Evolutionary conservation across 2,888 invertebrate genomes (phyloP).

Genomic region (Drosophila villosipedis): DNA sequence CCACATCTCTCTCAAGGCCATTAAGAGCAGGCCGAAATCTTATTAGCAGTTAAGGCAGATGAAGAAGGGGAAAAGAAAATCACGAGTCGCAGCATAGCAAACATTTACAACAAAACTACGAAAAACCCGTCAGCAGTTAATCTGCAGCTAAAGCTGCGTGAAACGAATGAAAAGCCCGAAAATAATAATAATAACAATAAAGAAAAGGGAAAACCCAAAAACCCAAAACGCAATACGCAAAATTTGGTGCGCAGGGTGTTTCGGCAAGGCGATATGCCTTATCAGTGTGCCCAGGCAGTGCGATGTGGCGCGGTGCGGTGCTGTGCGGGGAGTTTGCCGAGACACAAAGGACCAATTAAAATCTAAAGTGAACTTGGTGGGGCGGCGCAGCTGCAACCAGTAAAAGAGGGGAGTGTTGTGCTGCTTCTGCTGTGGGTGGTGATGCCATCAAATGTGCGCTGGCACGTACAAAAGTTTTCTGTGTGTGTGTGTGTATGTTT

Average conservation of each 20-base stretch:
- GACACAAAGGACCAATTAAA: constrained; percentile 83
- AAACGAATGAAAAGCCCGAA: constrained; percentile 80
- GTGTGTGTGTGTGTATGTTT: constrained; percentile 16
- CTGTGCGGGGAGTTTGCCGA: constrained; percentile 26
- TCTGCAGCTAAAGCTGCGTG: constrained; percentile 78
- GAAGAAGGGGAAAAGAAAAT: constrained; percentile 43
- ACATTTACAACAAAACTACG: constrained; percentile 38
- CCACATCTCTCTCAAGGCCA: constrained; percentile 57
- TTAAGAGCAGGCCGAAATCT: constrained; percentile 73
- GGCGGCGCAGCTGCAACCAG: constrained; percentile 47
- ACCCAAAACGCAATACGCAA: constrained; percentile 16
- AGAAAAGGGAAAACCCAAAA: constrained; percentile 38
- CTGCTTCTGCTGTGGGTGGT: constrained; percentile 21
- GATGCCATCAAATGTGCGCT: constrained; percentile 43
- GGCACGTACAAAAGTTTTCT: constrained; percentile 56
- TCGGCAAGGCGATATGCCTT: constrained; percentile 71
- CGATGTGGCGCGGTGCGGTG: constrained; percentile 8
- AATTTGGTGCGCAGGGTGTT: constrained; percentile 46
- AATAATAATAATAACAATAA: constrained; percentile 79
- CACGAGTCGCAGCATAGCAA: constrained; percentile 46
- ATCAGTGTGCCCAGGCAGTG: constrained; percentile 49
- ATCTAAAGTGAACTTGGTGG: constrained; percentile 65
- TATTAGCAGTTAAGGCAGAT: constrained; percentile 80
- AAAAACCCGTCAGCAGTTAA: constrained; percentile 69
- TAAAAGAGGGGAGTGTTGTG: constrained; percentile 1